phyloP scores from a whole-genome alignment of 2,888 invertebrate species.

The Archips xylosteana region DNA sequence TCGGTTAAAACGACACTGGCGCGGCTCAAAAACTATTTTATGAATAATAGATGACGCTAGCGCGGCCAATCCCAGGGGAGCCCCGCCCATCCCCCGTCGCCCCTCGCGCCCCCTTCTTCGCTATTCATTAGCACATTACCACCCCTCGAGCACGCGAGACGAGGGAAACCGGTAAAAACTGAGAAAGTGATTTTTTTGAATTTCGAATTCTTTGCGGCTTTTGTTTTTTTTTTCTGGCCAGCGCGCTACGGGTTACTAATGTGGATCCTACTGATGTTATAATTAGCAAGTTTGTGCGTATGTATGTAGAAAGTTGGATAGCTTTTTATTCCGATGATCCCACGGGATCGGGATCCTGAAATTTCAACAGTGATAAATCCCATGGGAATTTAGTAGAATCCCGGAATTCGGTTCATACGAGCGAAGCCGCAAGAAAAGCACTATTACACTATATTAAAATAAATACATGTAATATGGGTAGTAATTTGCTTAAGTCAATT shows the following conservation, averaged over 20 bases:
- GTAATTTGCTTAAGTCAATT: no score
- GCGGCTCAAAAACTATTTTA: slow-evolving; percentile 86
- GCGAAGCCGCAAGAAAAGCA: no score
- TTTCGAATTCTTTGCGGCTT: slow-evolving; percentile 21
- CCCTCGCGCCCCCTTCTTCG: slow-evolving; percentile 61
- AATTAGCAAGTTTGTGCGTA: no score
- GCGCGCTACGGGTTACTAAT: neutral
- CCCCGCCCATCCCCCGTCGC: slow-evolving; percentile 69
- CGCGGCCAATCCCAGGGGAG: slow-evolving; percentile 83
- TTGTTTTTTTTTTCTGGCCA: slow-evolving; percentile 15
- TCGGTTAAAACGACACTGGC: slow-evolving; percentile 78
- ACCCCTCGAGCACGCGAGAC: slow-evolving; percentile 74
- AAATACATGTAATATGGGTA: no score
- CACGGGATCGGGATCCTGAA: no score
- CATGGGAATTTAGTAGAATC: no score
- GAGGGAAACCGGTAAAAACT: slow-evolving; percentile 35
- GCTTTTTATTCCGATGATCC: no score
- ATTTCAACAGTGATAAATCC: no score
- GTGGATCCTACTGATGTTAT: no score
- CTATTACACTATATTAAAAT: no score
- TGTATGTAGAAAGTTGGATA: no score
- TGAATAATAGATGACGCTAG: slow-evolving; percentile 84
- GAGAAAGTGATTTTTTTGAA: slow-evolving; percentile 45
- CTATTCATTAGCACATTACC: slow-evolving; percentile 85
- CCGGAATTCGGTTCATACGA: no score